Evolutionary conservation across 2,113 vertebrate species (phyloP).

Genomic region (Glareola pratincola): DNA sequence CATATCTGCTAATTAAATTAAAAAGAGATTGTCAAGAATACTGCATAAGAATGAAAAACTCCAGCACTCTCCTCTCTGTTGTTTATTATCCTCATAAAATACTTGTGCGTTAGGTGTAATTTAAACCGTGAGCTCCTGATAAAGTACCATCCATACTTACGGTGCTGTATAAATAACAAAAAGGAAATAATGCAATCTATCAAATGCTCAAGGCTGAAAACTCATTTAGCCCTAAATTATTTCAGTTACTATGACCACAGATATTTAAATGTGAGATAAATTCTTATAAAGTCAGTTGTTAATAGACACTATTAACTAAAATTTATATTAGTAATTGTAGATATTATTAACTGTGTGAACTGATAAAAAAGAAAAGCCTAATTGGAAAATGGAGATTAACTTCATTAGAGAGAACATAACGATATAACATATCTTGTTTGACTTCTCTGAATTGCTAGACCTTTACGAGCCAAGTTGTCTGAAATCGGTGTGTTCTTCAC

Average conservation of each 20-base stretch:
- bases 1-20: background rate
- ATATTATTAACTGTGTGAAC: conserved; percentile 48
- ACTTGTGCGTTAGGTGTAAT: background rate
- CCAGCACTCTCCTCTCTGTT: background rate
- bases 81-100: background rate
- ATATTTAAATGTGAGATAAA: conserved; percentile 62
- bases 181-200: background rate
- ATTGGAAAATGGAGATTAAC: conserved; percentile 62
- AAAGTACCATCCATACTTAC: background rate
- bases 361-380: conserved; percentile 52
- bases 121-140: background rate
- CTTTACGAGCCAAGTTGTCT: background rate
- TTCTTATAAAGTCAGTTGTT: conserved; percentile 24
- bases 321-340: conserved; percentile 38
- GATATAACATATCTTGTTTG: background rate
- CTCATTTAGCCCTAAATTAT: conserved; percentile 53
- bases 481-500: background rate
- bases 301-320: conserved; percentile 48
- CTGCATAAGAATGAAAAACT: background rate
- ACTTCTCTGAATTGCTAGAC: background rate
- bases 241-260: conserved; percentile 54
- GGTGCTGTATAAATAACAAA: background rate
- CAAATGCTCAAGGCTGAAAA: conserved; percentile 23
- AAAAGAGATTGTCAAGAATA: background rate
- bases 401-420: background rate